These are phyloP conservation scores for Vidua macroura DNA, from an alignment of 2,113 vertebrate species.

Conservation along the genomic window DNA sequence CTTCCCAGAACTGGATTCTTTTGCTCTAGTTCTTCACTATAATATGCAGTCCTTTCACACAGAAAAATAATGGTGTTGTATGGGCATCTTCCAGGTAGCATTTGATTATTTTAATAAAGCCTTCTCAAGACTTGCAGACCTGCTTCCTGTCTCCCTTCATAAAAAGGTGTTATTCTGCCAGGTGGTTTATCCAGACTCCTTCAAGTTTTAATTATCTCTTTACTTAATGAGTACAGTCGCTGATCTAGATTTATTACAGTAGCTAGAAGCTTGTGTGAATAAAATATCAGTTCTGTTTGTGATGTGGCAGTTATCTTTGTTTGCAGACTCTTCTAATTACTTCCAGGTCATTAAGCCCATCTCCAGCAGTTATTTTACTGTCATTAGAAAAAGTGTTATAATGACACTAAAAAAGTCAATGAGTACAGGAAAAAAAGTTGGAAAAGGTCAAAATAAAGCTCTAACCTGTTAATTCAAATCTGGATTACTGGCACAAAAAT, in stretches of 20 bases:
- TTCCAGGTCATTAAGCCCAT: constrained; percentile 72
- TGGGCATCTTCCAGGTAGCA: neutral
- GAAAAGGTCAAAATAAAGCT: constrained; percentile 30
- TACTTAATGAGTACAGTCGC: constrained; percentile 54
- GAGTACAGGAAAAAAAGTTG: neutral
- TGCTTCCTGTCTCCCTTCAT: neutral
- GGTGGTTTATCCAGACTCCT: constrained; percentile 28
- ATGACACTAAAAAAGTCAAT: constrained; percentile 52
- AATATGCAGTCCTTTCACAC: neutral
- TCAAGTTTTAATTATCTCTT: constrained; percentile 64
- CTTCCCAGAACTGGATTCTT: neutral
- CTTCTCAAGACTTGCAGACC: neutral
- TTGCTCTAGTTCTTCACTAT: neutral
- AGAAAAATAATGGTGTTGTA: neutral
- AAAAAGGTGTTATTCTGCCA: constrained; percentile 30
- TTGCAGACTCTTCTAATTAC: constrained; percentile 68
- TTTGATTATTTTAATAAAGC: neutral
- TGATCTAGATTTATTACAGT: constrained; percentile 63
- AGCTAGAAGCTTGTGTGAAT: constrained; percentile 43
- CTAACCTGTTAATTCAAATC: neutral
- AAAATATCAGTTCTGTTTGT: constrained; percentile 63
- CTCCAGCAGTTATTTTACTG: constrained; percentile 62
- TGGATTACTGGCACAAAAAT: constrained; percentile 9
- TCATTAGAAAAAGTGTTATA: constrained; percentile 63
- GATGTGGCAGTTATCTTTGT: constrained; percentile 68